Percentiles rank a stretch among this genome's conserved stretches.
phyloP scores from a whole-genome alignment of 2,888 invertebrate genomes.

The Melolontha melolontha region DNA sequence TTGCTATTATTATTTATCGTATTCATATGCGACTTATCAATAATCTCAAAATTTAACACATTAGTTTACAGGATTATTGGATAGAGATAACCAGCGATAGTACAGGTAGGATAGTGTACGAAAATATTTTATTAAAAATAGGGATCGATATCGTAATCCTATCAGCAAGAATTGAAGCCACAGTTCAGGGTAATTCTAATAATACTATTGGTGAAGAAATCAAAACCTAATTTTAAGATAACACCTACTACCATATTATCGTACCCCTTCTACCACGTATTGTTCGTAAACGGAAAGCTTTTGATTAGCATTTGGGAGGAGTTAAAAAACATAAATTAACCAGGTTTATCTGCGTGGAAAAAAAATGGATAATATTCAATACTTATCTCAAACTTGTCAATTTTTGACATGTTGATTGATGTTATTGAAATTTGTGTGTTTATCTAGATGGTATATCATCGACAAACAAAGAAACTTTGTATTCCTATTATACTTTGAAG shows the following conservation, averaged over 20 bases:
- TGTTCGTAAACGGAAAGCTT: slow-evolving; percentile 2
- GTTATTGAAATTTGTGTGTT: slow-evolving; percentile 26
- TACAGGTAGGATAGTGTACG: slow-evolving; percentile 18
- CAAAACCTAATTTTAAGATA: slow-evolving; percentile 24
- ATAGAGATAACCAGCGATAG: slow-evolving; percentile 6
- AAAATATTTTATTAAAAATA: slow-evolving; percentile 26
- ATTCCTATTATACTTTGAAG: slow-evolving; percentile 2
- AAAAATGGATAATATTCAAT: slow-evolving; percentile 22
- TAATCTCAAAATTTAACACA: slow-evolving; percentile 26
- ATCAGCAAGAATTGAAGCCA: slow-evolving; percentile 11
- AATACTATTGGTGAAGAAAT: slow-evolving; percentile 33
- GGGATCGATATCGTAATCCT: slow-evolving; percentile 19
- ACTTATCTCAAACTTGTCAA: slow-evolving; percentile 24
- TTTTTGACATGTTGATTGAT: slow-evolving; percentile 34
- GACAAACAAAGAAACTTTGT: slow-evolving; percentile 19
- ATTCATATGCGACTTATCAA: slow-evolving; percentile 1
- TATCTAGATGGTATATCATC: slow-evolving; percentile 14
- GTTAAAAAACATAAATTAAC: slow-evolving; percentile 23
- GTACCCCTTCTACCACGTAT: slow-evolving; percentile 26
- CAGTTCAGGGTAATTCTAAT: slow-evolving; percentile 4
- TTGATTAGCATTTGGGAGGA: slow-evolving; percentile 24
- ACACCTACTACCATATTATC: slow-evolving; percentile 26
- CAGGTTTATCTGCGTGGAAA: slow-evolving; percentile 8
- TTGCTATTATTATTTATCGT: slow-evolving; percentile 14
- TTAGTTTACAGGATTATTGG: slow-evolving; percentile 24